phyloP scores from a whole-genome alignment of 1,140 invertebrate genomes.

The Oppia nitens region DNA sequence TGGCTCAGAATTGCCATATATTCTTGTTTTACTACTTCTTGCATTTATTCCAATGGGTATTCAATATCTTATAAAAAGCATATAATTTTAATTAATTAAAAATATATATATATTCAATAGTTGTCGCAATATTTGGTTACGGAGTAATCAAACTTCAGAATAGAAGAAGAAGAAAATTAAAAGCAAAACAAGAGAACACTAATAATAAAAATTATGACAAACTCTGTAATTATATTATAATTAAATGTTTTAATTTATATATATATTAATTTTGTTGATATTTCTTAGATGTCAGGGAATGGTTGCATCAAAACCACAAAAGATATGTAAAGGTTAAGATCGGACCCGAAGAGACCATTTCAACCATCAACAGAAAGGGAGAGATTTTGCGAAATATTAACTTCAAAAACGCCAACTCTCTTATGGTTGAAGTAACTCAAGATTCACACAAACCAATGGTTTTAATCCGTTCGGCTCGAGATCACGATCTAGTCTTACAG shows the following conservation, averaged over 20 bases:
- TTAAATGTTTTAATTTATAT: neutral
- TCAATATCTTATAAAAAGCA: neutral
- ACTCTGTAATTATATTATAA: constrained; percentile 37
- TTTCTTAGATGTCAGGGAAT: constrained; percentile 59
- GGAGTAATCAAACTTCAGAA: constrained; percentile 83
- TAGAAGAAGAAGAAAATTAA: constrained; percentile 52
- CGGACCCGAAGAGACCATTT: constrained; percentile 44
- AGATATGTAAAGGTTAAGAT: constrained; percentile 72
- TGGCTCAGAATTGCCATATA: constrained; percentile 90
- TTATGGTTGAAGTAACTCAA: constrained; percentile 62
- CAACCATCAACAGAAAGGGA: constrained; percentile 49
- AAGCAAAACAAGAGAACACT: constrained; percentile 55
- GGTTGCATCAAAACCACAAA: constrained; percentile 83
- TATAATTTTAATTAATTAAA: neutral
- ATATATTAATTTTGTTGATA: too few species aligned
- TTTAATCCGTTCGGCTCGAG: constrained; percentile 64
- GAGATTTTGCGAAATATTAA: constrained; percentile 28
- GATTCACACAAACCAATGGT: constrained; percentile 53
- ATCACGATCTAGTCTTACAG: constrained; percentile 91
- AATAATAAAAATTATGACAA: constrained; percentile 62
- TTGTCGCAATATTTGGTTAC: constrained; percentile 69
- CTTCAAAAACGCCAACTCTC: constrained; percentile 49
- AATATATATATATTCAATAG: constrained; percentile 20
- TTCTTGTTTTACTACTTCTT: constrained; percentile 77
- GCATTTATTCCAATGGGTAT: constrained; percentile 63